Percentiles rank a stretch among this genome's conserved stretches.
Evolutionary conservation across 2,113 vertebrate genomes (phyloP).

Genomic region (Hipposideros armiger): DNA sequence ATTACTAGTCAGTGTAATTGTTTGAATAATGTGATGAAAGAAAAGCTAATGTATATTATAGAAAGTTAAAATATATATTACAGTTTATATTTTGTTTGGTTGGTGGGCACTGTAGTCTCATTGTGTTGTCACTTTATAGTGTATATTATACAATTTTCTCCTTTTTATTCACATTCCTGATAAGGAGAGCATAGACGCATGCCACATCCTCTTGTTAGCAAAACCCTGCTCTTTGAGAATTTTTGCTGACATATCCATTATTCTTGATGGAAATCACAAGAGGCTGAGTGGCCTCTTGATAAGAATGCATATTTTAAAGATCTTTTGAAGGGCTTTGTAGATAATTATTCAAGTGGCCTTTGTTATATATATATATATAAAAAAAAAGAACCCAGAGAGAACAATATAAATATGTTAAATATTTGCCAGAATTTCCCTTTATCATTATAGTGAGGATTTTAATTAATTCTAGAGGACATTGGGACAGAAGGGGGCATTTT

Average conservation of each 20-base stretch:
- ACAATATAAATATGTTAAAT: background rate
- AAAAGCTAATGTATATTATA: background rate
- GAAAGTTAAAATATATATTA: background rate
- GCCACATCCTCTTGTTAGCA: background rate
- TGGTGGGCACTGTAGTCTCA: background rate
- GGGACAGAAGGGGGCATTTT: background rate
- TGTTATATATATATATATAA: background rate
- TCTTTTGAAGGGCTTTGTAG: background rate
- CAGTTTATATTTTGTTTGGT: background rate
- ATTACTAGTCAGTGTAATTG: background rate
- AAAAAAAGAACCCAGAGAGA: background rate
- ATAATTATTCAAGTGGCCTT: background rate
- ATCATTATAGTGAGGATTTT: background rate
- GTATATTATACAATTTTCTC: background rate
- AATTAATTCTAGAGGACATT: background rate
- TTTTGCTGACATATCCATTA: background rate
- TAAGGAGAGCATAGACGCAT: background rate
- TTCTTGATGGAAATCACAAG: background rate
- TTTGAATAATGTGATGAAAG: constrained; percentile 24
- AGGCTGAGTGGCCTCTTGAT: background rate
- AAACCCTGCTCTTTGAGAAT: background rate
- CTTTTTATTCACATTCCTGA: background rate
- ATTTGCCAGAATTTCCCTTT: background rate
- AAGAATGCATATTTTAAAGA: background rate
- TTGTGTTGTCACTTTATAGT: background rate